Base-by-base conservation (phyloP, 2,888 invertebrate species). In the Clunio marinus region DNA sequence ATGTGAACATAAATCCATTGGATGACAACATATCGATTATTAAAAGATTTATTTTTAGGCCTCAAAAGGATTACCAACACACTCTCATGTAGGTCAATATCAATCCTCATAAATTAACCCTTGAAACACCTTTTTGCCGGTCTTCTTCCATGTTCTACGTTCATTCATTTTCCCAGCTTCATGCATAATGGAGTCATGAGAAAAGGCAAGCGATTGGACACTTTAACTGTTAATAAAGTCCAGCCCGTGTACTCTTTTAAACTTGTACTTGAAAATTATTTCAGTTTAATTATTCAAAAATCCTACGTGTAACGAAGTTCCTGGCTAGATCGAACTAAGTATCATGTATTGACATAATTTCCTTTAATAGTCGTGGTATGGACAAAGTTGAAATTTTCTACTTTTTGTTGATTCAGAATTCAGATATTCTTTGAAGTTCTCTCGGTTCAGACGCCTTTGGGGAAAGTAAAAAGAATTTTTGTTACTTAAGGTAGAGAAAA, bases 281-380 rank as follows among this genome's bases (percentile, higher is more conserved):
- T 7, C n/a, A 15, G 25, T n/a, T 63, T 63, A 63, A 63, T 63
- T 63, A 63, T 63, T 63, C 10, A 63, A 60, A 41, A n/a, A 63
- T 41, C 41, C 17, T 24, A 63, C 63, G 63, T 63, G 63, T 41
- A 22, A n/a, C 13, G 27, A 45, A 20, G 45, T 45, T 24, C 45
- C 45, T 45, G 63, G 63, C 22, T 51, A 32, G n/a, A 51, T 51
- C 51, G 51, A 51, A n/a, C n/a, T n/a, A n/a, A n/a, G n/a, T n/a
- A n/a, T n/a, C n/a, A n/a, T n/a, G n/a, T n/a, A n/a, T n/a, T n/a
- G n/a, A n/a, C n/a, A n/a, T 22, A 7, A n/a, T 45, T 51, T 2
- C 3, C 5, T 32, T 32, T 32, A 8, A 15, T n/a, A 41, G 41
- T 15, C 41, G 41, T 51, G 20, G 22, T n/a, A 17, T 51, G 17